Base-by-base conservation (phyloP, 2,797 vertebrate genomes). In the Brachyrhaphis roseni region DNA sequence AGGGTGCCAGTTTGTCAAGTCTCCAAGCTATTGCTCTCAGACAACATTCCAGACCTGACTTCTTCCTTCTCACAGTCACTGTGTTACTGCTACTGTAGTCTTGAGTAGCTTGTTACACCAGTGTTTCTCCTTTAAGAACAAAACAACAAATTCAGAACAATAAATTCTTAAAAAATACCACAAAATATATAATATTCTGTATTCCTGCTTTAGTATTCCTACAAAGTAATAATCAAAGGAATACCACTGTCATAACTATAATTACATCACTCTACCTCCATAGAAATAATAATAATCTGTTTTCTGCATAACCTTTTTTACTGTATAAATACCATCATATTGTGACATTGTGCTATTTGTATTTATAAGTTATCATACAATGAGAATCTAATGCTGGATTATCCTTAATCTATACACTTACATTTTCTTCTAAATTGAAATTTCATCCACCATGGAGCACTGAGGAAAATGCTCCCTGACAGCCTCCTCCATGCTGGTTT, bases 401-500 rank as follows among this genome's bases (percentile, higher is more conserved):
- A 41, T n/a, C 8, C 23, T 70, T 26, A 26, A 70, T 70, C 39
- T 68, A 68, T 72, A 72, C 46, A 57, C 26, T 62, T 53, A 10
- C 11, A 49, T 75, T 90, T 82, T 26, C 2, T 75, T 39, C 74
- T 36, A 20, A 83, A 77, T 74, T 57, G 28, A 31, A 12, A 46
- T 82, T 78, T 64, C 74, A 31, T 53, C 20, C 10, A 20, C 76
- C 77, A 77, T 49, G 77, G 84, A 76, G 64, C 76, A 39, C n/a
- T 72, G 78, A 81, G 68, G 73, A 74, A 89, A 82, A 90, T 81
- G 66, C 57, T 59, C 76, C 76, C 79, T 84, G 91, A 87, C 91
- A 87, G 80, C 77, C 72, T 83, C 79, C 87, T 86, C 86, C 88
- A 88, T 80, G 78, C 84, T 84, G 78, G 41, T 75, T 86, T 78